phyloP scores from a whole-genome alignment of 2,113 vertebrate genomes.

The Eubucco bourcierii region DNA sequence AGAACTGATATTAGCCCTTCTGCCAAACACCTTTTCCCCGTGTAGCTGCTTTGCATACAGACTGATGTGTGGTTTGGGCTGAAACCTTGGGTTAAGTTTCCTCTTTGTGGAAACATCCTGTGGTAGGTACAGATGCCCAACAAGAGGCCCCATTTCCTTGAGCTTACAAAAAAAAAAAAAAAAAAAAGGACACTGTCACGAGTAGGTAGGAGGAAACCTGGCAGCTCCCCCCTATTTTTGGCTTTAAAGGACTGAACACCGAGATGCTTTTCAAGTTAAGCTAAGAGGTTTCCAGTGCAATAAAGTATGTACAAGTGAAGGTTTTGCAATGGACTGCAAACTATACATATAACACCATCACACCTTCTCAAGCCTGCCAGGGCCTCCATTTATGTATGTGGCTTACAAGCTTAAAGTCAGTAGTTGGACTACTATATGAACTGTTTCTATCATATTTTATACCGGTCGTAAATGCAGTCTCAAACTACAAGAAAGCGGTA shows the following conservation, averaged over 20 bases:
- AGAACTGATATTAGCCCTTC: conserved; percentile 86
- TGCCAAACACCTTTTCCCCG: conserved; percentile 79
- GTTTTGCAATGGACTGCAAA: conserved; percentile 90
- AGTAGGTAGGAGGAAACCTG: conserved; percentile 88
- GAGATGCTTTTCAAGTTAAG: conserved; percentile 86
- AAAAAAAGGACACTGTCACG: conserved; percentile 80
- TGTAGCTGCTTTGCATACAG: conserved; percentile 83
- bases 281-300: conserved; percentile 86
- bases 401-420: conserved; percentile 90
- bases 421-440: conserved; percentile 96
- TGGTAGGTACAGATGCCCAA: conserved; percentile 89
- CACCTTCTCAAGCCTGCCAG: conserved; percentile 88
- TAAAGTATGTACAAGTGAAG: conserved; percentile 82
- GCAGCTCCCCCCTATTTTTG: conserved; percentile 83
- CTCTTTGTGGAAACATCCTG: conserved; percentile 81
- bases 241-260: conserved; percentile 90
- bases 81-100: conserved; percentile 83
- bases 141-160: conserved; percentile 80
- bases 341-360: conserved; percentile 81
- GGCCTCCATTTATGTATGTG: conserved; percentile 88
- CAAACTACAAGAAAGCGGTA: conserved; percentile 96
- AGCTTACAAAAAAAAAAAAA: conserved; percentile 50
- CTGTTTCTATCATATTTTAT: conserved; percentile 92
- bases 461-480: conserved; percentile 91
- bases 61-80: conserved; percentile 85